Conservation (phyloP, 2,888 invertebrate genomes). For the Artemia sinica region DNA sequence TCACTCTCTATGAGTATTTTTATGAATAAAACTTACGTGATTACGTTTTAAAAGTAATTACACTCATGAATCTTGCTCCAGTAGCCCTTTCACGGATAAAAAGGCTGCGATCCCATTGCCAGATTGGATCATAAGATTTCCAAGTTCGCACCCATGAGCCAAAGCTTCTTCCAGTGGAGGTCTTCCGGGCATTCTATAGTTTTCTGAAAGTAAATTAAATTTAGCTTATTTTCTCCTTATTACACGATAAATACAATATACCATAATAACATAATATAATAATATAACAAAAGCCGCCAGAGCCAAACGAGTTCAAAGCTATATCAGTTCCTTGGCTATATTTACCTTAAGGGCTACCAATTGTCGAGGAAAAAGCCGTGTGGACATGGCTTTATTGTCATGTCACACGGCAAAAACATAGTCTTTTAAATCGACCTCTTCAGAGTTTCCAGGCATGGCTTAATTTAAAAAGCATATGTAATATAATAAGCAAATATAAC, state of each 20-base stretch:
- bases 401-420: too few species aligned
- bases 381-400: too few species aligned
- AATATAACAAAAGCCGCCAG: not conserved
- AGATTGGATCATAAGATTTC: conserved; percentile 70
- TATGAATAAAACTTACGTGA: too few species aligned
- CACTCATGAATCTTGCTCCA: not conserved
- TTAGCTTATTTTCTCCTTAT: not conserved
- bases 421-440: too few species aligned
- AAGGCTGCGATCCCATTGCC: conserved; percentile 88
- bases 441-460: too few species aligned
- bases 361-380: not conserved
- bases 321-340: too few species aligned
- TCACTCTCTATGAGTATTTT: too few species aligned
- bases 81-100: conserved; percentile 58
- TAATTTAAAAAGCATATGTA: too few species aligned
- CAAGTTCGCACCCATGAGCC: conserved; percentile 71
- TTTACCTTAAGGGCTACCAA: not conserved
- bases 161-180: conserved; percentile 84
- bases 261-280: not conserved
- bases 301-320: not conserved
- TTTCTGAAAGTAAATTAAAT: conserved; percentile 44
- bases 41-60: too few species aligned
- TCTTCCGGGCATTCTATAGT: conserved; percentile 69
- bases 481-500: too few species aligned
- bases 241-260: not conserved